phyloP scores from a whole-genome alignment of 2,888 invertebrate genomes.

The Meloe dianella region DNA sequence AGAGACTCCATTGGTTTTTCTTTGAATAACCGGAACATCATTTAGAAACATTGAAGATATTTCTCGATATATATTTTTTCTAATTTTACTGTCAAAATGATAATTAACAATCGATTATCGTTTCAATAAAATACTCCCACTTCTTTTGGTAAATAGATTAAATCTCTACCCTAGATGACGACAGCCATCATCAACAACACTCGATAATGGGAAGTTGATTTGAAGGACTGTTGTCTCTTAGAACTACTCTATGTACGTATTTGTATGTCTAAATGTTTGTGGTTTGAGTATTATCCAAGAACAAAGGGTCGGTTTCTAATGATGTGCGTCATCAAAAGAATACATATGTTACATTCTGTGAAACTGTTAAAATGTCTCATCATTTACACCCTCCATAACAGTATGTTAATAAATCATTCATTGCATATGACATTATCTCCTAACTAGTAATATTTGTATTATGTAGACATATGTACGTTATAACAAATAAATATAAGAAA shows the following conservation, averaged over 20 bases:
- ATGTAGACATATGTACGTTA: background rate
- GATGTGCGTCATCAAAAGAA: constrained; percentile 30
- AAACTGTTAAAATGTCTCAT: constrained; percentile 39
- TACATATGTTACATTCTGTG: constrained; percentile 42
- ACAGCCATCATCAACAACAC: constrained; percentile 17
- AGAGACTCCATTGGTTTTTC: constrained; percentile 31
- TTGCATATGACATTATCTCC: constrained; percentile 32
- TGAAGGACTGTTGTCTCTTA: background rate
- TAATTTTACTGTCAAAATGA: background rate
- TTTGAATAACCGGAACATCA: constrained; percentile 32
- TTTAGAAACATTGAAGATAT: constrained; percentile 30
- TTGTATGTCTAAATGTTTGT: constrained; percentile 17
- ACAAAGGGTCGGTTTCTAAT: constrained; percentile 26
- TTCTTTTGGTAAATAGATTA: constrained; percentile 13
- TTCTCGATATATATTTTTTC: constrained; percentile 18
- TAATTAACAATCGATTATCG: constrained; percentile 18
- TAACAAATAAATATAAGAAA: background rate
- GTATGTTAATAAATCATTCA: constrained; percentile 40
- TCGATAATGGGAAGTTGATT: constrained; percentile 8
- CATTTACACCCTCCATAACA: constrained; percentile 28
- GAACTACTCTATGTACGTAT: background rate
- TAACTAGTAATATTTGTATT: constrained; percentile 21
- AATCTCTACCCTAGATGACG: constrained; percentile 10
- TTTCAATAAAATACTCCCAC: constrained; percentile 8
- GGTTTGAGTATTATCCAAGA: constrained; percentile 20